Evolutionary conservation across 2,797 vertebrate species (phyloP).

Genomic region (Sus cebifrons): DNA sequence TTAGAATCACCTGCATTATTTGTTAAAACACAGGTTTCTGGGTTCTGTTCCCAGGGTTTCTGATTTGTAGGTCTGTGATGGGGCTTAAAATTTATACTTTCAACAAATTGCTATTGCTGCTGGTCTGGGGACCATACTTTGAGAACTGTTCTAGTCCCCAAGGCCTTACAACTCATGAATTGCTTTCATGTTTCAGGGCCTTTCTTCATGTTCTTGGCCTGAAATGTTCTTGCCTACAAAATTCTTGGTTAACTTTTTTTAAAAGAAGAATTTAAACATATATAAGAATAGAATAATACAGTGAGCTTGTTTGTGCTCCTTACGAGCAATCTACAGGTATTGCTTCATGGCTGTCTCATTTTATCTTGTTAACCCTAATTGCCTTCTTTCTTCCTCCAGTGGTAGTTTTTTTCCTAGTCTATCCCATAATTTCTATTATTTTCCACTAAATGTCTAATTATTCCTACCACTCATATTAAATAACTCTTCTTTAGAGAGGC

Average conservation of each 20-base stretch:
- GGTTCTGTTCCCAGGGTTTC: neutral
- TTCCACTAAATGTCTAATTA: neutral
- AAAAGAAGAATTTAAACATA: neutral
- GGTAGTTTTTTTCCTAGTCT: constrained; percentile 9
- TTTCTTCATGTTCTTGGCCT: neutral
- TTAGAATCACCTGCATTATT: neutral
- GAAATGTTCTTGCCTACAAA: neutral
- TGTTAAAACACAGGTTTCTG: constrained; percentile 12
- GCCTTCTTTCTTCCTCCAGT: neutral
- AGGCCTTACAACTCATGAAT: neutral
- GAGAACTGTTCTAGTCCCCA: neutral
- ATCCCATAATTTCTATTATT: neutral
- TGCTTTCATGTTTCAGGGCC: neutral
- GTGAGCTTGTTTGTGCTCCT: neutral
- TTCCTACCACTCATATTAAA: neutral
- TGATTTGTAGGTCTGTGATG: neutral
- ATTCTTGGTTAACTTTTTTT: constrained; percentile 5
- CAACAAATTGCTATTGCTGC: neutral
- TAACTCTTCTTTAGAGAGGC: neutral
- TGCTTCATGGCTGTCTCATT: neutral
- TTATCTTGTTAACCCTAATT: neutral
- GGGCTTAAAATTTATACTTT: neutral
- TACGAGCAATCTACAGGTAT: neutral
- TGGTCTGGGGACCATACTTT: neutral
- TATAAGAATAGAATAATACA: neutral